Base-by-base conservation (phyloP, 2,888 invertebrate genomes). In the Scelioninae gen. 1 region DNA sequence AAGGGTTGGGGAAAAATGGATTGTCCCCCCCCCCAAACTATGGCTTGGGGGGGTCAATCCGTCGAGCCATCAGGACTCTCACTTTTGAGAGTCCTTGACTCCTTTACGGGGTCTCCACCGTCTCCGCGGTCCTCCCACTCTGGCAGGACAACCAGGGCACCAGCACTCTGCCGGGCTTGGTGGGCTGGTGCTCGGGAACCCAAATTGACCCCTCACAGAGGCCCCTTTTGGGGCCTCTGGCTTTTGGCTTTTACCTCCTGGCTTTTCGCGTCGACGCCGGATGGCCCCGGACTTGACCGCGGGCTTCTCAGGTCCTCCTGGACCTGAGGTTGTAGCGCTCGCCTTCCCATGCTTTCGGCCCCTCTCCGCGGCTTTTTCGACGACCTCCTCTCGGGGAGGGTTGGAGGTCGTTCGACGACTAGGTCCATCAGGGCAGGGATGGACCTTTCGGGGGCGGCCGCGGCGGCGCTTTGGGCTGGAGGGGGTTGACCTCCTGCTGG, bases 341-440 rank as follows among this genome's bases (percentile, higher is more conserved):
- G 23, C 23, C 1, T 23, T 40, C 5, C 43, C 43, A 4, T n/a
- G 60, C 13, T 60, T 60, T 0, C 34, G 53, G 1, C 56, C 56
- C 56, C 56, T 11, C 34, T 6, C 15, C 56, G 1, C 11, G 9
- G 31, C 56, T 34, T 56, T 15, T 56, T 56, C 13, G 10, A 1
- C 23, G 23, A 23, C 4, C 4, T 23, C 23, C 23, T 23, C 34
- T 16, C 13, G 15, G 38, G 56, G 9, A 31, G 34, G 32, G 4
- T 13, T 34, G 34, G 7, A 0, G 56, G 56, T 0, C 15, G 13
- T 3, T 5, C 6, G 13, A 56, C 3, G 15, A 34, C 9, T 0
- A 56, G 15, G 56, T 56, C 56, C 56, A 56, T 56, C 13, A 56
- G 15, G n/a, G 56, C 38, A 1, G 56, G 38, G 15, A 56, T 56